Percentiles rank a stretch among this genome's conserved stretches.
These are phyloP conservation scores for Butastur rufipennis DNA, from an alignment of 2,113 vertebrate genomes.

Conservation along the genomic window DNA sequence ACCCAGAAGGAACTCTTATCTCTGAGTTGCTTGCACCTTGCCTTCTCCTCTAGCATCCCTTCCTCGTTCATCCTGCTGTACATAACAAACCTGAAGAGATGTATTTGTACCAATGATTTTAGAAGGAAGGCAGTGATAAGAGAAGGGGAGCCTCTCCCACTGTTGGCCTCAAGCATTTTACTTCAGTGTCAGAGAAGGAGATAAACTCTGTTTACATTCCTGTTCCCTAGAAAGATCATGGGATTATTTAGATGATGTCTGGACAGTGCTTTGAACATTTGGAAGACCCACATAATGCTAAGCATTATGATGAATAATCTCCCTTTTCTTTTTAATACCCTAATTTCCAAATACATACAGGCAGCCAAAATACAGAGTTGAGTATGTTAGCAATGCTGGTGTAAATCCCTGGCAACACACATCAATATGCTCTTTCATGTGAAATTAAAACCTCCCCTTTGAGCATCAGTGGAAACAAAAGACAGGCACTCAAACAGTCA, in stretches of 20 bases:
- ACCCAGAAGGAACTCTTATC: background rate
- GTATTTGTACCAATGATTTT: background rate
- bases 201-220: background rate
- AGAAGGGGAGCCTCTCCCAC: background rate
- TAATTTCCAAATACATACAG: background rate
- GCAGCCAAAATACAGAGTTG: background rate
- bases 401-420: constrained; percentile 35
- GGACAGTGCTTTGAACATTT: background rate
- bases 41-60: background rate
- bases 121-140: background rate
- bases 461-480: constrained; percentile 22
- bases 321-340: background rate
- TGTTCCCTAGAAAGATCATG: background rate
- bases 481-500: background rate
- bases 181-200: background rate
- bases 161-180: background rate
- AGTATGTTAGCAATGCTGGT: constrained; percentile 39
- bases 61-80: background rate
- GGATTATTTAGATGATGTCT: background rate
- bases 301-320: background rate
- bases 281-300: background rate
- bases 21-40: background rate
- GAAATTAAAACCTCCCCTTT: constrained; percentile 11
- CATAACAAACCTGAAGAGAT: background rate
- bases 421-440: constrained; percentile 43